Percentiles rank a stretch among this genome's conserved stretches.
phyloP scores from a whole-genome alignment of 2,797 vertebrate genomes.

The Sibirionetta formosa region DNA sequence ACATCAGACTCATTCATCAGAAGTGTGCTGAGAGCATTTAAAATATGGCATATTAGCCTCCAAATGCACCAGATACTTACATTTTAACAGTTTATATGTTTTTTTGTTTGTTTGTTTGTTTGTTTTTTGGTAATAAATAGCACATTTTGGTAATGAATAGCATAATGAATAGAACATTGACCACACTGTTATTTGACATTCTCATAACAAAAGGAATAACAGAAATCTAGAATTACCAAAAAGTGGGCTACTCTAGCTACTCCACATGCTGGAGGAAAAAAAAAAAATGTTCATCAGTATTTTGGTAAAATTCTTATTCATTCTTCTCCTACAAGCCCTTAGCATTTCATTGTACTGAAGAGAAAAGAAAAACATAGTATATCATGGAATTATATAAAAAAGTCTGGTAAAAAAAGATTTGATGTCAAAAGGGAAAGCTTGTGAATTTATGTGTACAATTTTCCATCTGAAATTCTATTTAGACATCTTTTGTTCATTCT shows the following conservation, averaged over 20 bases:
- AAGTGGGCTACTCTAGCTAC: background rate
- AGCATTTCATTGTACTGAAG: background rate
- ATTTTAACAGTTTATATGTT: background rate
- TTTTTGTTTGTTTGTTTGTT: background rate
- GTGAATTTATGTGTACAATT: conserved; percentile 45
- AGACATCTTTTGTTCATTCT: conserved; percentile 25
- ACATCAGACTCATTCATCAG: background rate
- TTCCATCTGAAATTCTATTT: conserved; percentile 26
- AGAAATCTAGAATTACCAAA: background rate
- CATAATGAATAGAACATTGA: background rate
- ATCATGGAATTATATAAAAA: background rate
- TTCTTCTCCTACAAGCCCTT: background rate
- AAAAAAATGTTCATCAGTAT: background rate
- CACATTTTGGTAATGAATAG: background rate
- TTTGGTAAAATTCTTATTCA: conserved; percentile 4
- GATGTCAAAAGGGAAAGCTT: conserved; percentile 13
- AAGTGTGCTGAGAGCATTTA: background rate
- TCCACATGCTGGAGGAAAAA: background rate
- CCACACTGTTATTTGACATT: background rate
- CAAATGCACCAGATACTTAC: background rate
- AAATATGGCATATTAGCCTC: background rate
- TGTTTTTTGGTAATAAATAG: background rate
- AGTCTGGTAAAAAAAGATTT: conserved; percentile 17
- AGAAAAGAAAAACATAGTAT: background rate
- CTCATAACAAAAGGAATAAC: background rate